Percentiles rank a stretch among this genome's conserved stretches.
These are phyloP conservation scores for Idaea dimidiata DNA, from an alignment of 2,888 invertebrate genomes.

Conservation along the genomic window DNA sequence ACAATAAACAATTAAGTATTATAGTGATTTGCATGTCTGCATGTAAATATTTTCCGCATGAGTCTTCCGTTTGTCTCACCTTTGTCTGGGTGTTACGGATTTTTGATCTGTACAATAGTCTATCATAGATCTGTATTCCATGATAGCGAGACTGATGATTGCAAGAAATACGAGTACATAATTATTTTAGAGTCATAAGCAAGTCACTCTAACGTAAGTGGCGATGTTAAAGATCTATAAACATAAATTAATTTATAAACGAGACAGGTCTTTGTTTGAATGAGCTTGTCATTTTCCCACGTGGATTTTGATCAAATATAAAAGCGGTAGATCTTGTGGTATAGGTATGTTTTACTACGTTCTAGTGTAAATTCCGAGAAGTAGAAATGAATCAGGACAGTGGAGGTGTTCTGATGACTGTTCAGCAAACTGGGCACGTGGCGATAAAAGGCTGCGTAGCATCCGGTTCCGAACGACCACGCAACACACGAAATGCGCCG, in stretches of 20 bases:
- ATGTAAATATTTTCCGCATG: slow-evolving; percentile 43
- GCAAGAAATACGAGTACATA: slow-evolving; percentile 6
- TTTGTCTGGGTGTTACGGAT: slow-evolving; percentile 44
- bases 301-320: slow-evolving; percentile 5
- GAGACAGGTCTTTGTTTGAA: not conserved
- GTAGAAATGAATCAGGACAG: slow-evolving; percentile 45
- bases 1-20: slow-evolving; percentile 43
- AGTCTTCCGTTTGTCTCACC: slow-evolving; percentile 57
- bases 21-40: slow-evolving; percentile 54
- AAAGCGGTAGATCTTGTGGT: not conserved
- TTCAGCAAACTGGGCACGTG: slow-evolving; percentile 57
- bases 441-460: slow-evolving; percentile 53
- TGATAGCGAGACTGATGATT: slow-evolving; percentile 11
- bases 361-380: slow-evolving; percentile 42
- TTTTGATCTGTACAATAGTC: slow-evolving; percentile 23
- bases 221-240: not conserved
- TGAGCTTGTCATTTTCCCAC: slow-evolving; percentile 5
- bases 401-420: slow-evolving; percentile 34
- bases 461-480: slow-evolving; percentile 53
- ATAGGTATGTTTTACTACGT: slow-evolving; percentile 17
- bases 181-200: not conserved
- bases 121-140: slow-evolving; percentile 12
- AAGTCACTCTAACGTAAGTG: not conserved
- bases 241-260: not conserved
- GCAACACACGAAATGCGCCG: slow-evolving; percentile 50